Evolutionary conservation across 2,888 invertebrate species (phyloP).

Genomic region (Apoderus coryli): DNA sequence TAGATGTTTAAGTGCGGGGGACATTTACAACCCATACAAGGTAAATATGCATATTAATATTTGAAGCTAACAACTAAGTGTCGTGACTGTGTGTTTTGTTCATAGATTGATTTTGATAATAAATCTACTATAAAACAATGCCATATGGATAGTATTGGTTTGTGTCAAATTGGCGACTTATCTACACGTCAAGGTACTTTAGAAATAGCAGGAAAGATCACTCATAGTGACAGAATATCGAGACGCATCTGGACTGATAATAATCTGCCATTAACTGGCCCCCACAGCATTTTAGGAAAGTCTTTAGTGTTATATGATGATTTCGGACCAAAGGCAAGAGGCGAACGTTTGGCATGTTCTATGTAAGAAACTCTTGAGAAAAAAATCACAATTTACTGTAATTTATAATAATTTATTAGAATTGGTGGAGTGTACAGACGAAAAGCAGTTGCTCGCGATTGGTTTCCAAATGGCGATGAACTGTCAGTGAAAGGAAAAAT

Average conservation of each 20-base stretch:
- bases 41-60: constrained; percentile 25
- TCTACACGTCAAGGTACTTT: constrained; percentile 55
- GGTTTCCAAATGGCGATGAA: constrained; percentile 69
- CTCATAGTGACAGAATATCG: constrained; percentile 47
- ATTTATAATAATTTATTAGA: constrained; percentile 39
- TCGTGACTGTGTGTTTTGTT: constrained; percentile 2
- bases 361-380: constrained; percentile 39
- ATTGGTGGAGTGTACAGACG: constrained; percentile 59
- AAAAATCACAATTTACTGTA: constrained; percentile 4
- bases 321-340: constrained; percentile 72
- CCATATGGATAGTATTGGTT: constrained; percentile 38
- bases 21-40: constrained; percentile 63
- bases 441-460: constrained; percentile 74
- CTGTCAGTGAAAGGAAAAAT: constrained; percentile 55
- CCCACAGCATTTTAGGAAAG: constrained; percentile 58
- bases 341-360: constrained; percentile 79
- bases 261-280: constrained; percentile 60
- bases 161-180: constrained; percentile 66
- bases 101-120: constrained; percentile 43
- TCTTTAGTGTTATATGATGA: constrained; percentile 81
- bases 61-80: no score
- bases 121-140: constrained; percentile 45
- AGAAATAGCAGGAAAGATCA: constrained; percentile 59
- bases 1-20: constrained; percentile 67
- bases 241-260: constrained; percentile 67